A percentile compares a stretch with the other conserved stretches of the same genome.
phyloP scores from a whole-genome alignment of 2,888 invertebrate genomes.

The Drosophila multiciliata region DNA sequence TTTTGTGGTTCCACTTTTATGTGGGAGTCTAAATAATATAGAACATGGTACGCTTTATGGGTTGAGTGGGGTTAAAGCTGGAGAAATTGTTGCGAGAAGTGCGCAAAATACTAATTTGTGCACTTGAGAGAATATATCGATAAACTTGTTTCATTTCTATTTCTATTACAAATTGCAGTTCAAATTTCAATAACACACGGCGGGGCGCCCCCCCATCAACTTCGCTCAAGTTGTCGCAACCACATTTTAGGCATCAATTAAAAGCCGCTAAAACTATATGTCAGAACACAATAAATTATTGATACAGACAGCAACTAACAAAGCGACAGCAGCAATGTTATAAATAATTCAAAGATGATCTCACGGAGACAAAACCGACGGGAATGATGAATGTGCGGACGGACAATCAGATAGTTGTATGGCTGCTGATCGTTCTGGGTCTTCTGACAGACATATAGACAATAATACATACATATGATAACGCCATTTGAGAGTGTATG shows the following conservation, averaged over 20 bases:
- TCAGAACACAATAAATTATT: conserved; percentile 61
- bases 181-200: conserved; percentile 58
- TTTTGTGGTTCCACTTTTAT: conserved; percentile 15
- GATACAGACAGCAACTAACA: conserved; percentile 40
- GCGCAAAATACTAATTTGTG: conserved; percentile 13
- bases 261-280: conserved; percentile 49
- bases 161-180: conserved; percentile 61
- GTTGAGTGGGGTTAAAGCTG: conserved; percentile 33
- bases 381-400: conserved; percentile 9
- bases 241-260: conserved; percentile 78
- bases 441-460: conserved; percentile 40
- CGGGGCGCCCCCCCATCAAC: conserved; percentile 54
- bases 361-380: conserved; percentile 45
- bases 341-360: conserved; percentile 76
- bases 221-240: conserved; percentile 54
- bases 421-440: conserved; percentile 17
- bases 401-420: conserved; percentile 9
- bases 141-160: conserved; percentile 61
- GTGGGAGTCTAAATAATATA: conserved; percentile 31
- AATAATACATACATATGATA: conserved; percentile 60
- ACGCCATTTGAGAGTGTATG: conserved; percentile 25
- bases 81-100: conserved; percentile 12
- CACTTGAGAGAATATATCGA: conserved; percentile 37
- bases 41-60: conserved; percentile 17
- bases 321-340: conserved; percentile 51